A percentile compares a stretch with the other conserved stretches of the same genome.
These are phyloP conservation scores for Drosophila suzukii DNA, from an alignment of 1,140 invertebrate species.

Conservation along the genomic window DNA sequence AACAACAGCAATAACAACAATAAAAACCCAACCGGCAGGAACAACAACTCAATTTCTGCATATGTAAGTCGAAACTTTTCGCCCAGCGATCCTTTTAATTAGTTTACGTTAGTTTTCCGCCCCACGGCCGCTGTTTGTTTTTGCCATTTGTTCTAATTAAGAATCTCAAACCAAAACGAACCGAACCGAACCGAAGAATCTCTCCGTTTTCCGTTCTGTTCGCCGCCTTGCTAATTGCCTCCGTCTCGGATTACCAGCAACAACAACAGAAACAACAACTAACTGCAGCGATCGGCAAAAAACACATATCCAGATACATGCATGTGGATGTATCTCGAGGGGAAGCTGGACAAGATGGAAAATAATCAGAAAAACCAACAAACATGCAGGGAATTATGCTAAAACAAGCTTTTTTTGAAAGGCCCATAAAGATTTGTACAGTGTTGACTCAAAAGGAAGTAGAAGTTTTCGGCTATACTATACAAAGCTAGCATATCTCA, in stretches of 20 bases:
- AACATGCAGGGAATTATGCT: neutral
- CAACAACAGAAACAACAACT: slow-evolving; percentile 14
- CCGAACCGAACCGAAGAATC: slow-evolving; percentile 27
- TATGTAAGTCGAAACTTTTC: slow-evolving; percentile 69
- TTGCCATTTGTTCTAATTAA: slow-evolving; percentile 75
- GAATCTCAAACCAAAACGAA: slow-evolving; percentile 23
- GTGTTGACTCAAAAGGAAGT: too few species aligned
- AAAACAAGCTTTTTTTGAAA: neutral
- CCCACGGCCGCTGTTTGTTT: slow-evolving; percentile 59
- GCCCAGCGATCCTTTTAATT: slow-evolving; percentile 67
- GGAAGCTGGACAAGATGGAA: slow-evolving; percentile 13
- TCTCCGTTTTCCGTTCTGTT: slow-evolving; percentile 6
- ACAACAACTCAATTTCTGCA: slow-evolving; percentile 71
- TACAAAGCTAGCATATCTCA: too few species aligned
- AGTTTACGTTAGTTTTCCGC: slow-evolving; percentile 68
- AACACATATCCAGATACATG: neutral
- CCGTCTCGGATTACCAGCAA: slow-evolving; percentile 42
- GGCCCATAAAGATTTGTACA: neutral
- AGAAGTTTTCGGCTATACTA: too few species aligned
- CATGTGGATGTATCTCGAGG: neutral
- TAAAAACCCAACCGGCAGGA: slow-evolving; percentile 39
- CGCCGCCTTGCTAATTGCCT: slow-evolving; percentile 36
- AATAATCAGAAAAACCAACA: neutral
- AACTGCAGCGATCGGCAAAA: slow-evolving; percentile 27
- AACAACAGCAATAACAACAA: slow-evolving; percentile 24